Conservation (phyloP, 2,888 invertebrate species). For the Darwinula stevensoni region DNA sequence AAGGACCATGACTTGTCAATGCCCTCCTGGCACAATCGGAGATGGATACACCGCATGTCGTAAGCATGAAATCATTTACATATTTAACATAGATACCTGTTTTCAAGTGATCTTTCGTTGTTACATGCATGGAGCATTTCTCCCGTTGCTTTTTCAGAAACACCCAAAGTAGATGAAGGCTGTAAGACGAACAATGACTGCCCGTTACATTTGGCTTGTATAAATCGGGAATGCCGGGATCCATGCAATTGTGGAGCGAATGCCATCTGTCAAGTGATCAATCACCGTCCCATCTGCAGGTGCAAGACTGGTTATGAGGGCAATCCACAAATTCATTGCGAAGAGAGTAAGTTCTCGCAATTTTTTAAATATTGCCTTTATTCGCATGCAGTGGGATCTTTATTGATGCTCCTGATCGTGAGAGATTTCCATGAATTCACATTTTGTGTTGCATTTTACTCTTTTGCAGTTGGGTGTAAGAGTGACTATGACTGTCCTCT, state of each 20-base stretch:
- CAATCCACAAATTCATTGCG: constrained; percentile 11
- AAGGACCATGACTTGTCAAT: constrained; percentile 6
- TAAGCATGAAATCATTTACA: neutral
- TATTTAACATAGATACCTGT: neutral
- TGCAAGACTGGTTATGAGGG: constrained; percentile 23
- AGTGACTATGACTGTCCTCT: constrained; percentile 42
- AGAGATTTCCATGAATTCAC: too few relatives aligned
- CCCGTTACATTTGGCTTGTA: constrained; percentile 32
- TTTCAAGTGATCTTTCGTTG: too few relatives aligned
- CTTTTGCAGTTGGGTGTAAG: constrained; percentile 32
- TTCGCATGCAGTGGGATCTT: neutral
- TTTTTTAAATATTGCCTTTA: neutral
- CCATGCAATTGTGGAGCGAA: constrained; percentile 32
- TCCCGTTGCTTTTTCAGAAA: too few relatives aligned
- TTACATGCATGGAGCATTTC: too few relatives aligned
- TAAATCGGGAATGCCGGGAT: constrained; percentile 7
- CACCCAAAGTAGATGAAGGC: constrained; percentile 18
- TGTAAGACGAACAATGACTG: constrained; percentile 62
- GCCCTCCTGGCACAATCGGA: constrained; percentile 2
- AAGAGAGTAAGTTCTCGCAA: constrained; percentile 5
- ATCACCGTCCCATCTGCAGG: constrained; percentile 43
- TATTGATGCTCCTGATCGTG: too few relatives aligned
- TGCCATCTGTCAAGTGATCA: constrained; percentile 38
- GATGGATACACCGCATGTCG: too few relatives aligned
- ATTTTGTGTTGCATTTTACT: too few relatives aligned